Conservation (phyloP, 2,888 invertebrate genomes). For the Hemithea aestivaria region DNA sequence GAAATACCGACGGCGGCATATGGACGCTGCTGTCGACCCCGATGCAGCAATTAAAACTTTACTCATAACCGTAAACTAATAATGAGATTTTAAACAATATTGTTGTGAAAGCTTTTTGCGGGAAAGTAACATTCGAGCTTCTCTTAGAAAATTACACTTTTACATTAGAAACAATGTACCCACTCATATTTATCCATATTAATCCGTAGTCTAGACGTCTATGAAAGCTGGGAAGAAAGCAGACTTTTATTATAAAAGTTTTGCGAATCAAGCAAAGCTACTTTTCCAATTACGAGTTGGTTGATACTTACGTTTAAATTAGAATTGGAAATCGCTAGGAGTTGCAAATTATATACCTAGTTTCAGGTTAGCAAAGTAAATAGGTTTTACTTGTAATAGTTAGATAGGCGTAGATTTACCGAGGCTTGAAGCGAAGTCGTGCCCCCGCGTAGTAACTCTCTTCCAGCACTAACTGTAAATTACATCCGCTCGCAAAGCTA, state of each 20-base stretch:
- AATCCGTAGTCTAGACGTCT: constrained; percentile 26
- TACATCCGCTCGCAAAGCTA: constrained; percentile 34
- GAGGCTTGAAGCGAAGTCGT: constrained; percentile 15
- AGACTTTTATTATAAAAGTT: constrained; percentile 17
- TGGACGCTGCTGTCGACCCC: constrained; percentile 37
- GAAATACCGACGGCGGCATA: constrained; percentile 36
- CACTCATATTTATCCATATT: constrained; percentile 16
- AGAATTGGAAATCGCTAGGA: constrained; percentile 1
- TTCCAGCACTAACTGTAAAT: constrained; percentile 33
- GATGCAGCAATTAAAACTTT: constrained; percentile 59
- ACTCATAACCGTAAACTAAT: constrained; percentile 21
- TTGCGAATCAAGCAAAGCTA: constrained; percentile 5
- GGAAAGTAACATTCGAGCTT: constrained; percentile 20
- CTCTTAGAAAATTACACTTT: constrained; percentile 11
- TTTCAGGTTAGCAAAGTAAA: too few species aligned
- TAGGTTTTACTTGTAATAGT: constrained; percentile 2
- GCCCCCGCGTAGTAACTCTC: constrained; percentile 18
- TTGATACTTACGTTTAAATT: constrained; percentile 6
- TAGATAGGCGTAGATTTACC: constrained; percentile 14
- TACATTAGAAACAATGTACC: too few species aligned
- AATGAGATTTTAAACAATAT: constrained; percentile 29
- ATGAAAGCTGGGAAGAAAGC: constrained; percentile 13
- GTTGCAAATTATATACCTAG: background rate
- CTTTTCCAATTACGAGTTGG: constrained; percentile 11
- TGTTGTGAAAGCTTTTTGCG: constrained; percentile 23